Percentiles rank a stretch among this genome's conserved stretches.
Conservation (phyloP, 2,797 vertebrate genomes). For the Urophycis tenuis region DNA sequence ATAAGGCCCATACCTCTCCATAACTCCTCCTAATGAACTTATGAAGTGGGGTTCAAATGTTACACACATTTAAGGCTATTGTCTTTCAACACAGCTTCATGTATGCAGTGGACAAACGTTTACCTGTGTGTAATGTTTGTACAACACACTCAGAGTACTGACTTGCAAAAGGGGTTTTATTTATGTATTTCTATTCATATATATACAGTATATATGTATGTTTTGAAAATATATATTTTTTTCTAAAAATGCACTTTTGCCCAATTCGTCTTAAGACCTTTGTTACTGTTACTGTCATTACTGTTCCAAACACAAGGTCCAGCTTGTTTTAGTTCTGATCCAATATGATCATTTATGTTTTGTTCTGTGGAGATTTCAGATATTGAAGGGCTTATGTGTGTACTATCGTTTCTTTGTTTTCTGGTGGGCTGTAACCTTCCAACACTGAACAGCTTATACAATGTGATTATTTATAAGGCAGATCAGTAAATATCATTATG, state of each 20-base stretch:
- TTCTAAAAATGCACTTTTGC: conserved; percentile 1
- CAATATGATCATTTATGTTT: neutral
- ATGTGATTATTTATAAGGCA: neutral
- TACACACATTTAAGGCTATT: neutral
- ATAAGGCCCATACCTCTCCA: neutral
- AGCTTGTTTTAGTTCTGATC: neutral
- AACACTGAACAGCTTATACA: neutral
- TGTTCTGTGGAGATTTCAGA: neutral
- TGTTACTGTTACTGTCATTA: neutral
- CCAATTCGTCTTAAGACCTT: neutral
- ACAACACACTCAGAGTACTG: neutral
- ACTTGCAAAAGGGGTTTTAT: neutral
- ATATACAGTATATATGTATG: neutral
- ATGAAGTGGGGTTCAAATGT: neutral
- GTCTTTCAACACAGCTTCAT: neutral
- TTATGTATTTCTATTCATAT: neutral
- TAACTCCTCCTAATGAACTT: neutral
- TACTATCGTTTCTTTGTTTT: neutral
- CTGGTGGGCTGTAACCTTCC: too few relatives aligned
- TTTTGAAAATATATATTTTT: neutral
- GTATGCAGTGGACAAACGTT: neutral
- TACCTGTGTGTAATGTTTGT: neutral
- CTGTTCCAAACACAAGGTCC: neutral
- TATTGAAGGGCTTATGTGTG: neutral
- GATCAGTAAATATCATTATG: neutral